Conservation (phyloP, 2,113 vertebrate genomes). For the Onychorhynchus coronatus region DNA sequence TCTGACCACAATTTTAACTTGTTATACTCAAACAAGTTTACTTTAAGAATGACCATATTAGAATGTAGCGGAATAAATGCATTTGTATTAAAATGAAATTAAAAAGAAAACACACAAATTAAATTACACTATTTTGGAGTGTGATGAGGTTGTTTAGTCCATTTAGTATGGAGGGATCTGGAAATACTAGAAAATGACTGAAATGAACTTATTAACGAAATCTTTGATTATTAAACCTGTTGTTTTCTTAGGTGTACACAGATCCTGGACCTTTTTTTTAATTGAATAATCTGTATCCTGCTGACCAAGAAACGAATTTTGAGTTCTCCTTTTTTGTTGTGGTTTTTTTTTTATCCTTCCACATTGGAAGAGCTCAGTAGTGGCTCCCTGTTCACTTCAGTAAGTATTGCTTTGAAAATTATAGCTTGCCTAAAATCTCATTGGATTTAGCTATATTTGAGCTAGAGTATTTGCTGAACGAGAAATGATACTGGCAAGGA, state of each 20-base stretch:
- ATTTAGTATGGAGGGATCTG: background rate
- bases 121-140: background rate
- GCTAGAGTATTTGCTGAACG: background rate
- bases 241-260: background rate
- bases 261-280: background rate
- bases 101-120: background rate
- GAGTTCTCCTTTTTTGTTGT: background rate
- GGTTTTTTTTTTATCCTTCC: background rate
- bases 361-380: background rate
- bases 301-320: background rate
- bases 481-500: background rate
- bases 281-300: background rate
- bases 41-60: background rate
- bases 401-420: slow-evolving; percentile 36
- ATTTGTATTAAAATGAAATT: background rate
- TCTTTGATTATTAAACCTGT: background rate
- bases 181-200: background rate
- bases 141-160: background rate
- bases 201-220: background rate
- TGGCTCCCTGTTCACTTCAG: slow-evolving; percentile 18
- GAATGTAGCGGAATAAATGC: background rate
- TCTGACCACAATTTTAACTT: background rate
- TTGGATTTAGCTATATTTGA: background rate
- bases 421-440: background rate
- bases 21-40: background rate